Percentiles rank a stretch among this genome's conserved stretches.
phyloP scores from a whole-genome alignment of 2,888 invertebrate genomes.

The Nymphalis c-album region DNA sequence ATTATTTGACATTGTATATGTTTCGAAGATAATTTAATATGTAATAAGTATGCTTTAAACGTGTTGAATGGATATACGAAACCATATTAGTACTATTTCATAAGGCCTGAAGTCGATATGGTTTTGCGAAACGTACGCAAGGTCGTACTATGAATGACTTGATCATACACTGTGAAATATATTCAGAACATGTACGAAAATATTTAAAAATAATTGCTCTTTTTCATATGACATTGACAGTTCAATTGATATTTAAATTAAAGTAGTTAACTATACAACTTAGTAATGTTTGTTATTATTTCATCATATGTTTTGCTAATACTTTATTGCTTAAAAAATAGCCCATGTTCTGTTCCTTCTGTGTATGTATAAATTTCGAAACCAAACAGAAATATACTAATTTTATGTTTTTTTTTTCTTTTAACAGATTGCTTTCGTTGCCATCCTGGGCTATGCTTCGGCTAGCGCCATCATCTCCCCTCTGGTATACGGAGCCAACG shows the following conservation, averaged over 20 bases:
- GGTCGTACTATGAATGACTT: slow-evolving; percentile 15
- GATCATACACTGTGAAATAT: not conserved
- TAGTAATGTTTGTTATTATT: too few relatives aligned
- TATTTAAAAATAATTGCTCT: too few relatives aligned
- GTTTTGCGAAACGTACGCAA: slow-evolving; percentile 20
- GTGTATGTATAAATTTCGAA: too few relatives aligned
- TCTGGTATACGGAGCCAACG: slow-evolving; percentile 61
- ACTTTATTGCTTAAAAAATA: too few relatives aligned
- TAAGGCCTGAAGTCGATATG: slow-evolving; percentile 16
- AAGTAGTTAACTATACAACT: too few relatives aligned
- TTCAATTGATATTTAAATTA: too few relatives aligned
- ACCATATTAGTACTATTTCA: slow-evolving; percentile 25
- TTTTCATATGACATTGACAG: not conserved
- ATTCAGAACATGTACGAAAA: not conserved
- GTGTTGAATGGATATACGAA: slow-evolving; percentile 21
- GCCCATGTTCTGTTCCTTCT: too few relatives aligned
- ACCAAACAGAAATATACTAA: too few relatives aligned
- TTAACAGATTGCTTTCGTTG: slow-evolving; percentile 70
- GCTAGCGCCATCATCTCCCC: slow-evolving; percentile 64
- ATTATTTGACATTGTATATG: too few relatives aligned
- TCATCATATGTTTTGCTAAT: too few relatives aligned
- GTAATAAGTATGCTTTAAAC: slow-evolving; percentile 18
- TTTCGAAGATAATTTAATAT: not conserved
- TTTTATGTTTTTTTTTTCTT: not conserved
- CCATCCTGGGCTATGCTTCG: slow-evolving; percentile 77